Conservation (phyloP, 2,888 invertebrate species). For the Pandemis cinnamomeana region DNA sequence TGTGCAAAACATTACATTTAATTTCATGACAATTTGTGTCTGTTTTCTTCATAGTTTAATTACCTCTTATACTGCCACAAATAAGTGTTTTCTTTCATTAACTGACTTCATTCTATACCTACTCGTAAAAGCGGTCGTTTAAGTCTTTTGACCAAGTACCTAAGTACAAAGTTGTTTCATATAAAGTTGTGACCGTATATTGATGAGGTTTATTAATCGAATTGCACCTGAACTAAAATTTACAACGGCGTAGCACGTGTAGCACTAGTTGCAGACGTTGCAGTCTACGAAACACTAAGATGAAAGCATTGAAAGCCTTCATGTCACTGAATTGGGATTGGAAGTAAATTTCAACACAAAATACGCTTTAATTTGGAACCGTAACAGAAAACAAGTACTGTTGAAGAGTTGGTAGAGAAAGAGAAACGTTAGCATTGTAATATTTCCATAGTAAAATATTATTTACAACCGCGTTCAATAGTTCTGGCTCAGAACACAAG, state of each 20-base stretch:
- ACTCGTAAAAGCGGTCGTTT: too few relatives aligned
- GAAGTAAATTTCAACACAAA: too few relatives aligned
- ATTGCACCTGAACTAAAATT: background rate
- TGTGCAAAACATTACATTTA: too few relatives aligned
- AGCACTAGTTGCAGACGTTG: conserved; percentile 7
- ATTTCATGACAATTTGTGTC: too few relatives aligned
- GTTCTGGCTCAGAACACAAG: conserved; percentile 21
- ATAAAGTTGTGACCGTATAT: too few relatives aligned
- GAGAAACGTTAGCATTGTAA: conserved; percentile 8
- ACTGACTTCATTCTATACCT: too few relatives aligned
- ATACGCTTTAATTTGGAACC: background rate
- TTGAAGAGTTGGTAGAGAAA: background rate
- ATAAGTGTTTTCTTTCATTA: too few relatives aligned
- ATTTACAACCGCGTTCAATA: conserved; percentile 36
- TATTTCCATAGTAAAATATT: conserved; percentile 29
- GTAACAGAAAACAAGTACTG: background rate
- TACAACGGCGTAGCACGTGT: conserved; percentile 35
- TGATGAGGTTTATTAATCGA: background rate
- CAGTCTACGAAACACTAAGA: background rate
- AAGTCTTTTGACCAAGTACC: too few relatives aligned
- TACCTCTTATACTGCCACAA: too few relatives aligned
- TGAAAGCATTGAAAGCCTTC: background rate
- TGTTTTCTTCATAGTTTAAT: too few relatives aligned
- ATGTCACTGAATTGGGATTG: too few relatives aligned
- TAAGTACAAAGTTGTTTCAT: too few relatives aligned